Conservation (phyloP, 2,797 vertebrate species). For the Gallirallus australis region DNA sequence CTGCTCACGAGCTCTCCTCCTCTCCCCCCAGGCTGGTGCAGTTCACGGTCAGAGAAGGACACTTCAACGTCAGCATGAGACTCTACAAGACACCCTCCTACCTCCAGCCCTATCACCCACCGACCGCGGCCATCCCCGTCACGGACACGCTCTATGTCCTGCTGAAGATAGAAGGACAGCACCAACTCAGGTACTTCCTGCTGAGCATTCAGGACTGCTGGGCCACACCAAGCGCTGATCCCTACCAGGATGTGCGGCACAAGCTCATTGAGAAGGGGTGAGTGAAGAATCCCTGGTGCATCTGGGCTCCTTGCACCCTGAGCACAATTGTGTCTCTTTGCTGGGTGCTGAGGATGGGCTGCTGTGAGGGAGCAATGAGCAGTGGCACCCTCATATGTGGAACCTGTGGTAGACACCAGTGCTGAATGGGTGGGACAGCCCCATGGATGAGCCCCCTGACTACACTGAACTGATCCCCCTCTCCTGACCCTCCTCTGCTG, state of each 20-base stretch:
- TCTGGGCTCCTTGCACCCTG: neutral
- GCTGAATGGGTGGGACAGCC: neutral
- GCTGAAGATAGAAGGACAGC: slow-evolving; percentile 63
- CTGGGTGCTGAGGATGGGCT: neutral
- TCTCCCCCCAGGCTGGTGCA: slow-evolving; percentile 58
- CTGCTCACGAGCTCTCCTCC: neutral
- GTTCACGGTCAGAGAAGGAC: slow-evolving; percentile 67
- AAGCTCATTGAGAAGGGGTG: slow-evolving; percentile 73
- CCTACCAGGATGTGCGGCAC: neutral
- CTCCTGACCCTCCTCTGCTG: neutral
- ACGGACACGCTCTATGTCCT: slow-evolving; percentile 42
- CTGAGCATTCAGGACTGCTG: slow-evolving; percentile 73
- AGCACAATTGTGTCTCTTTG: neutral
- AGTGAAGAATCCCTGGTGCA: neutral
- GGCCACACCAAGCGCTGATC: slow-evolving; percentile 39
- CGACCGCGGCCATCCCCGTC: neutral
- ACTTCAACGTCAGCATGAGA: slow-evolving; percentile 67
- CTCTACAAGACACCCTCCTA: slow-evolving; percentile 57
- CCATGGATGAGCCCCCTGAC: neutral
- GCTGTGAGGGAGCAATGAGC: neutral
- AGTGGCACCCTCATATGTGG: neutral
- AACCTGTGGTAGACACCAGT: neutral
- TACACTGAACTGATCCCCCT: neutral
- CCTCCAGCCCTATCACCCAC: slow-evolving; percentile 28
- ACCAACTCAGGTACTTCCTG: slow-evolving; percentile 60